Base-by-base conservation (phyloP, 1,140 invertebrate species). In the Solen grandis region DNA sequence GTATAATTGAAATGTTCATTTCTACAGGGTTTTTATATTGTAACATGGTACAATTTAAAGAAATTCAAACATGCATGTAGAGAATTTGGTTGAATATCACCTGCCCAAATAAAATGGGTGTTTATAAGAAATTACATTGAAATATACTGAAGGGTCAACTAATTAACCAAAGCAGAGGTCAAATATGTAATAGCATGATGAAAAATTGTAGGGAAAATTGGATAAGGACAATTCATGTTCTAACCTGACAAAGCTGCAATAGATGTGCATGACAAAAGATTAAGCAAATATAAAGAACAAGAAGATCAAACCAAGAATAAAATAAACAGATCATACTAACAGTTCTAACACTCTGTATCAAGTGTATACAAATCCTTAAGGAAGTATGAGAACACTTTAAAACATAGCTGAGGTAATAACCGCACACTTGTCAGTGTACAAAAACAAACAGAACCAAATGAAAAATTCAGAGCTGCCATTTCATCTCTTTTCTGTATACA, bases 221-320 rank as follows among this genome's bases (percentile, higher is more conserved):
- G 41, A 66, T 27, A 54, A 36, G 50, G 36, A 38, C 4, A 54
- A 25, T 5, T 38, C 19, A 66, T 5, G 25, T 13, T 50, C 59
- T 55, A 33, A 76, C 74, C 74, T 76, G 74, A 5, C 31, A 29
- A 54, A 76, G 74, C 74, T 76, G 74, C 59, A 73, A 73, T 3
- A 50, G 54, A 31, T 68, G 35, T 46, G 19, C 35, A 68, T 41
- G 33, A 68, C 29, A 63, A 65, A 22, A 35, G 10, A 35, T 41
- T 22, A 5, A 69, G 31, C 16, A 69, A 46, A 1, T 27, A 29
- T 8, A 63, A 63, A 63, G 41, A 36, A 63, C 35, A 8, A 63
- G 25, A 60, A 60, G 29, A 55, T 27, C 27, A 22, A 13, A n/a
- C 27, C 8, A 16, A 59, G 10, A 25, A 59, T n/a, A 14, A 59